A percentile compares a stretch with the other conserved stretches of the same genome.
Conservation (phyloP, 2,797 vertebrate species). For the Nannoperca australis region DNA sequence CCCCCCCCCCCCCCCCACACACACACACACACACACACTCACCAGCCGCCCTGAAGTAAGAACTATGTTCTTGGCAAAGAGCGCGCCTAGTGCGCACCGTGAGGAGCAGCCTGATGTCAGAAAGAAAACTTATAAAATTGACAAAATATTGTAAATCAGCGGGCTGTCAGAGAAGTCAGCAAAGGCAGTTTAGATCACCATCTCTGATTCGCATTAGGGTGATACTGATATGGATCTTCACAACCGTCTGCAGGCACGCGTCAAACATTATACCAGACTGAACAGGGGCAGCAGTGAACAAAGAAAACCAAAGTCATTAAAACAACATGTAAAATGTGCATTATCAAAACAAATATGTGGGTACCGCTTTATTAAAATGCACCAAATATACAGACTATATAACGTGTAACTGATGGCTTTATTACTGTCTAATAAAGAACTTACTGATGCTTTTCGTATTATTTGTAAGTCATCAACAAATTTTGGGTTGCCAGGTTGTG, state of each 20-base stretch:
- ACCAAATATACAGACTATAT: neutral
- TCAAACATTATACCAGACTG: neutral
- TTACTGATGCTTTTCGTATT: neutral
- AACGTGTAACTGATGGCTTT: neutral
- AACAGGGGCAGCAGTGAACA: neutral
- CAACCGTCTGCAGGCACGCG: neutral
- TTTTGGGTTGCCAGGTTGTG: neutral
- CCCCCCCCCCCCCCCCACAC: too few species aligned
- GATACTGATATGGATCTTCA: conserved; percentile 3
- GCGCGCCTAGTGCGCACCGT: conserved; percentile 39
- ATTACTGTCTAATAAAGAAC: neutral
- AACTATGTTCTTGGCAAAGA: conserved; percentile 76
- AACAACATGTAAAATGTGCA: neutral
- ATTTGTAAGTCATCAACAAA: neutral
- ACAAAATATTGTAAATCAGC: conserved; percentile 64
- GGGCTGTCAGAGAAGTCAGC: conserved; percentile 30
- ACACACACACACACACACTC: conserved; percentile 46
- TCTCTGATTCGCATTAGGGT: conserved; percentile 14
- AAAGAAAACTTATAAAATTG: conserved; percentile 36
- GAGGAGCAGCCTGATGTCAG: conserved; percentile 63
- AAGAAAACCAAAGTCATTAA: neutral
- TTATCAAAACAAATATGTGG: too few species aligned
- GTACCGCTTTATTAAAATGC: neutral
- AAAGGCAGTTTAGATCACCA: neutral
- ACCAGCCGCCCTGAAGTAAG: conserved; percentile 63